phyloP scores from a whole-genome alignment of 2,888 invertebrate genomes.

The Drosophila kokeensis region DNA sequence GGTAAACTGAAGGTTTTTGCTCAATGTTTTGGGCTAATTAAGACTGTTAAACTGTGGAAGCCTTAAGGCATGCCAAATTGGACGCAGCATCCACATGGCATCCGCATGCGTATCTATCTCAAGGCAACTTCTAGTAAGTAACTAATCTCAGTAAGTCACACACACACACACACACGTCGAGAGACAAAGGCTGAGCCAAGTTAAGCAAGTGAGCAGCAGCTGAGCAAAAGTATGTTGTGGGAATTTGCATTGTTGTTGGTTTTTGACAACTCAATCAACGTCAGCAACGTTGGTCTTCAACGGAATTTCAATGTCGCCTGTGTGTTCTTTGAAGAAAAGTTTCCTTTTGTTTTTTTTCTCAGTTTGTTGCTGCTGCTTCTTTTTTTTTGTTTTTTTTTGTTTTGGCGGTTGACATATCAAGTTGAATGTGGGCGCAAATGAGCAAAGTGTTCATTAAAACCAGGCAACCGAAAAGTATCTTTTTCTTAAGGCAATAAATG shows the following conservation, averaged over 20 bases:
- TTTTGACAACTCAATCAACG: slow-evolving; percentile 74
- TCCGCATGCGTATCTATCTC: slow-evolving; percentile 35
- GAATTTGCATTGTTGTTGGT: slow-evolving; percentile 55
- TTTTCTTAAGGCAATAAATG: slow-evolving; percentile 1
- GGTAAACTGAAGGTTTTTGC: slow-evolving; percentile 18
- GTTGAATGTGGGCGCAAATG: slow-evolving; percentile 47
- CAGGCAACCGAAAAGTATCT: slow-evolving; percentile 11
- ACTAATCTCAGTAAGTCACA: slow-evolving; percentile 65
- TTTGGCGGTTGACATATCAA: slow-evolving; percentile 36
- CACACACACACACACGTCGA: slow-evolving; percentile 29
- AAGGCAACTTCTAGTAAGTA: slow-evolving; percentile 65
- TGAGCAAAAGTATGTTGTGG: slow-evolving; percentile 42
- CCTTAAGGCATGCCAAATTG: slow-evolving; percentile 46
- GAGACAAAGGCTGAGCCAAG: slow-evolving; percentile 51
- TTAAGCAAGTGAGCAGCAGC: slow-evolving; percentile 7
- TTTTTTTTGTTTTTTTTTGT: slow-evolving; percentile 13
- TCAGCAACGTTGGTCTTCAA: slow-evolving; percentile 52
- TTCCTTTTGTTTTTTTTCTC: slow-evolving; percentile 54
- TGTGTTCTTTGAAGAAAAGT: slow-evolving; percentile 46
- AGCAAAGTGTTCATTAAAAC: slow-evolving; percentile 46
- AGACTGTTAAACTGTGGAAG: slow-evolving; percentile 25
- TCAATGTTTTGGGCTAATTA: slow-evolving; percentile 32
- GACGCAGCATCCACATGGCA: slow-evolving; percentile 34
- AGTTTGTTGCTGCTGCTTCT: slow-evolving; percentile 3
- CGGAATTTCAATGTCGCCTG: slow-evolving; percentile 47